These are phyloP conservation scores for Onychostruthus taczanowskii DNA, from an alignment of 2,113 vertebrate genomes.

Conservation along the genomic window DNA sequence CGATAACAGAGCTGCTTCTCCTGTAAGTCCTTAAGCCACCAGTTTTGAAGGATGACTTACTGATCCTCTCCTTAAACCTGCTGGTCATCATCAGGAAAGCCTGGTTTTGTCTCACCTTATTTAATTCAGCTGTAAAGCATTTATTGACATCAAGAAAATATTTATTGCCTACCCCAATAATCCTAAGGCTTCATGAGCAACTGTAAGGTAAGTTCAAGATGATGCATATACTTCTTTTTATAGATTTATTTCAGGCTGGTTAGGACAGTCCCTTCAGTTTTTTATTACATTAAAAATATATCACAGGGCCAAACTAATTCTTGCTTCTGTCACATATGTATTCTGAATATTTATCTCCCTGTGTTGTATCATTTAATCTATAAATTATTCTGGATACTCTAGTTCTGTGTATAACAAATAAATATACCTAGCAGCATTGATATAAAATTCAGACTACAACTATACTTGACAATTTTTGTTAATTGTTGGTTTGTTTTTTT, in stretches of 20 bases:
- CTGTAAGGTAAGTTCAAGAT: background rate
- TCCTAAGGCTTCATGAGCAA: fast-evolving
- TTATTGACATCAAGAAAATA: background rate
- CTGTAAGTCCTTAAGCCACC: background rate
- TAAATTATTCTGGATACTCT: background rate
- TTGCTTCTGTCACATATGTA: background rate
- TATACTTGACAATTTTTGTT: background rate
- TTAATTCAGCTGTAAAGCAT: background rate
- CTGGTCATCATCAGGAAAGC: background rate
- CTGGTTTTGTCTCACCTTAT: background rate
- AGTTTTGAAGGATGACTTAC: background rate
- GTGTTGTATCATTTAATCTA: background rate
- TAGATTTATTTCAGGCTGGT: background rate
- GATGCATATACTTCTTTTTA: background rate
- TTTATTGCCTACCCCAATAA: background rate
- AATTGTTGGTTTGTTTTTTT: too few species aligned
- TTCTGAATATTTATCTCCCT: background rate
- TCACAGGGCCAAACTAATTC: background rate
- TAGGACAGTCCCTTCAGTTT: background rate
- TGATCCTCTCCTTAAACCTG: background rate
- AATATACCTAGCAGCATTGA: background rate
- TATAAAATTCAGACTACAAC: background rate
- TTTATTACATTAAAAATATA: background rate
- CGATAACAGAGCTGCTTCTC: background rate
- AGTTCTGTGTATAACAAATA: background rate